Evolutionary conservation across 2,113 vertebrate species (phyloP).

Genomic region (Gallinago media): DNA sequence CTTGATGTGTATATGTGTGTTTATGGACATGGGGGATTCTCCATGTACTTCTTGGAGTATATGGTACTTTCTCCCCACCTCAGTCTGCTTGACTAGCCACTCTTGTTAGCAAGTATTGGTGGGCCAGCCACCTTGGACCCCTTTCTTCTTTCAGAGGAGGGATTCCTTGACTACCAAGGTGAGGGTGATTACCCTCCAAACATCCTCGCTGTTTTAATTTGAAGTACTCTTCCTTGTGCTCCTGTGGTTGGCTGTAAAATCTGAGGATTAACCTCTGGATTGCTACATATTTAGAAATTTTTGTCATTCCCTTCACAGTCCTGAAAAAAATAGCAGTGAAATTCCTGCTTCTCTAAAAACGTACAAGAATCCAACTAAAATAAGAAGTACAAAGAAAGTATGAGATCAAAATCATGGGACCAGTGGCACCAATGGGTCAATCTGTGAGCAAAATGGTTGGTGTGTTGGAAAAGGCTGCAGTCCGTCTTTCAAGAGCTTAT

Average conservation of each 20-base stretch:
- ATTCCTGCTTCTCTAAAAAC: neutral
- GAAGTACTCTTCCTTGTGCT: neutral
- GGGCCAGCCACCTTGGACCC: neutral
- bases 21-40: neutral
- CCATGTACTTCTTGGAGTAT: neutral
- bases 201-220: neutral
- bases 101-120: neutral
- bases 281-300: neutral
- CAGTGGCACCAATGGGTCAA: neutral
- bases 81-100: neutral
- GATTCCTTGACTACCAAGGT: neutral
- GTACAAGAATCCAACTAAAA: neutral
- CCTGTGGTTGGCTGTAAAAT: neutral
- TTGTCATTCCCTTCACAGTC: neutral
- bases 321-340: neutral
- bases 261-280: neutral
- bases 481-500: neutral
- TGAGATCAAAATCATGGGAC: neutral
- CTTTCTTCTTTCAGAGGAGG: neutral
- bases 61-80: neutral
- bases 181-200: neutral
- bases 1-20: neutral
- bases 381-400: neutral
- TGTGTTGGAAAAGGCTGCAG: neutral
- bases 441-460: neutral